Evolutionary conservation across 2,113 vertebrate species (phyloP), one percentile per base, ranked within the genome.

Genomic region (Hemicordylus capensis): DNA sequence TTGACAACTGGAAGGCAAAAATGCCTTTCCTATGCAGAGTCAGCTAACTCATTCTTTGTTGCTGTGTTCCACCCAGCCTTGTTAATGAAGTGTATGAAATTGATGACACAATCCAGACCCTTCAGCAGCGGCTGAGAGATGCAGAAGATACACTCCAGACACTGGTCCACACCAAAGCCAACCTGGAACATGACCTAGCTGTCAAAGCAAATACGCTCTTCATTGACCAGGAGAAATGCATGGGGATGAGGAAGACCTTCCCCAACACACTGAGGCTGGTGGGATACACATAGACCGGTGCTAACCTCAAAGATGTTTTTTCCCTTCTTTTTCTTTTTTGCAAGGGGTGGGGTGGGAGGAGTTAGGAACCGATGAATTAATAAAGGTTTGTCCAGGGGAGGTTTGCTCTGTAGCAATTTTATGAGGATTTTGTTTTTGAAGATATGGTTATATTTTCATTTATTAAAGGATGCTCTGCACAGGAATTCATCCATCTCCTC

Each of bases 221-320:
- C 95, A 96, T 99, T 1, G 98, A 99, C 92, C 98, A 98, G 95
- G 98, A 99, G 81, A 98, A 98, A 88, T 99, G 98, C 94, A 98
- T 99, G 99, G 97, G 97, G 77, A 98, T 98, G 96, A 96, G 97
- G 63, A 98, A 96, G 93, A 98, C 92, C 88, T 99, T 98, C 85
- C 98, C 98, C 91, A 98, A 96, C 94, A 97, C 97, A 0, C 95
- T 94, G 0, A 96, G 97, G 8, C 95, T 99, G 89, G 95, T 97
- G 74, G 97, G 98, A 12, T 98, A 95, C 34, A 93, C 96, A 2
- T 99, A 97, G 80, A 74, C 76, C 0, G 28, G 48, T 14, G 58
- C 63, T 3, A 0, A 7, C 2, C 12, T 37, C 56, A 14, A 22
- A 85, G 44, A 37, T 6, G 34, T n/a, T n/a, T n/a, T n/a, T n/a